Percentiles rank a stretch among this genome's conserved stretches.
Evolutionary conservation across 2,113 vertebrate genomes (phyloP).

Genomic region (Porphyrio hochstetteri): DNA sequence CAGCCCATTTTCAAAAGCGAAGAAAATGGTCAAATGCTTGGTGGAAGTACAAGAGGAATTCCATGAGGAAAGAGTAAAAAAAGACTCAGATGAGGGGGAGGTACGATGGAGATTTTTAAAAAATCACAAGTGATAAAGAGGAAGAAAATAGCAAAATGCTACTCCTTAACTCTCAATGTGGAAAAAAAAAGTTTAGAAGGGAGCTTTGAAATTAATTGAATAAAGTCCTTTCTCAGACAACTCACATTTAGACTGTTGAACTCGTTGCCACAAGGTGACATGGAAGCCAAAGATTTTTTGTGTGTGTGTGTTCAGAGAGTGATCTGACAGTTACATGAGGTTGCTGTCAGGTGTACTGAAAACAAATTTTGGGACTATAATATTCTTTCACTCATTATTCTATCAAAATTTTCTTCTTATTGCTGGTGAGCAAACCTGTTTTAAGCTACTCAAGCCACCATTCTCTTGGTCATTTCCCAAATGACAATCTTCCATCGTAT

Average conservation of each 20-base stretch:
- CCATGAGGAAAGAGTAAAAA: neutral
- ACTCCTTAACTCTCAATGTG: fast-evolving
- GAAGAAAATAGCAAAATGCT: neutral
- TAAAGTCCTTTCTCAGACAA: neutral
- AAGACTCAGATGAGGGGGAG: neutral
- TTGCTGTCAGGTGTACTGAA: neutral
- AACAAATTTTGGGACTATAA: neutral
- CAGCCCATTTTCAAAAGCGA: neutral
- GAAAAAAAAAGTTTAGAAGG: neutral
- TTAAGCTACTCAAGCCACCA: neutral
- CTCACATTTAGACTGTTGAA: neutral
- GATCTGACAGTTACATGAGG: neutral
- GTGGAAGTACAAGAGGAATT: neutral
- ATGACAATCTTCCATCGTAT: neutral
- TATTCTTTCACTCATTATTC: neutral
- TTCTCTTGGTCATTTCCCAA: neutral
- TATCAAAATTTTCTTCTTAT: neutral
- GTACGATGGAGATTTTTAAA: neutral
- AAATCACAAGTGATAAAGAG: neutral
- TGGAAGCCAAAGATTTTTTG: neutral
- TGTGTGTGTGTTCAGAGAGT: neutral
- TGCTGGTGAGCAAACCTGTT: fast-evolving
- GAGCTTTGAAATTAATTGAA: neutral
- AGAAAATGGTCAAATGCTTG: neutral
- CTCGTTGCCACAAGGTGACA: neutral